A percentile compares a stretch with the other conserved stretches of the same genome.
Evolutionary conservation across 2,888 invertebrate species (phyloP).

Genomic region (Ganaspis brasiliensis): DNA sequence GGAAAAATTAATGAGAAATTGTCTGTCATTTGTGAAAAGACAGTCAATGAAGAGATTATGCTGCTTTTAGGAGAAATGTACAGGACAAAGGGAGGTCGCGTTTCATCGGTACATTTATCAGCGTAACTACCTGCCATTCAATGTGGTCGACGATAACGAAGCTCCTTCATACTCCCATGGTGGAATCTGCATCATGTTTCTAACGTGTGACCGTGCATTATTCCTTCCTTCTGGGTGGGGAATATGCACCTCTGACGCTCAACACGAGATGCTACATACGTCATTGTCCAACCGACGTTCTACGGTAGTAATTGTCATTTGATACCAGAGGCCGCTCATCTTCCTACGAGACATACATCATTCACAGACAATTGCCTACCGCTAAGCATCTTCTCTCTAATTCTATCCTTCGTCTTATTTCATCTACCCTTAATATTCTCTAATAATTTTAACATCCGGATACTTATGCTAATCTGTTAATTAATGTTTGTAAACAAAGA

Average conservation of each 20-base stretch:
- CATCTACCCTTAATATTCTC: background rate
- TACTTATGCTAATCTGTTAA: too few species aligned
- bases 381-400: constrained; percentile 55
- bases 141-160: constrained; percentile 36
- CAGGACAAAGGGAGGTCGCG: constrained; percentile 17
- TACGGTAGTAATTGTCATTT: constrained; percentile 77
- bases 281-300: constrained; percentile 74
- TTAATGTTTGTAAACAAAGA: too few species aligned
- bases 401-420: too few species aligned
- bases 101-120: constrained; percentile 29
- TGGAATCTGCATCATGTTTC: constrained; percentile 40
- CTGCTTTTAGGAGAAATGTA: background rate
- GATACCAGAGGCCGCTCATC: constrained; percentile 68
- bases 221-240: constrained; percentile 67
- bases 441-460: background rate
- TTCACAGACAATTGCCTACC: constrained; percentile 76
- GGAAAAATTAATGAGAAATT: background rate
- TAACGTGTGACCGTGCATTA: constrained; percentile 62
- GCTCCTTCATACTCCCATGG: constrained; percentile 28
- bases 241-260: constrained; percentile 65
- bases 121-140: constrained; percentile 34
- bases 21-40: background rate
- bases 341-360: constrained; percentile 73
- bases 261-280: constrained; percentile 70
- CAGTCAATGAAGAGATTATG: background rate